These are phyloP conservation scores for Eupithecia centaureata DNA, from an alignment of 2,888 invertebrate species.

Conservation along the genomic window DNA sequence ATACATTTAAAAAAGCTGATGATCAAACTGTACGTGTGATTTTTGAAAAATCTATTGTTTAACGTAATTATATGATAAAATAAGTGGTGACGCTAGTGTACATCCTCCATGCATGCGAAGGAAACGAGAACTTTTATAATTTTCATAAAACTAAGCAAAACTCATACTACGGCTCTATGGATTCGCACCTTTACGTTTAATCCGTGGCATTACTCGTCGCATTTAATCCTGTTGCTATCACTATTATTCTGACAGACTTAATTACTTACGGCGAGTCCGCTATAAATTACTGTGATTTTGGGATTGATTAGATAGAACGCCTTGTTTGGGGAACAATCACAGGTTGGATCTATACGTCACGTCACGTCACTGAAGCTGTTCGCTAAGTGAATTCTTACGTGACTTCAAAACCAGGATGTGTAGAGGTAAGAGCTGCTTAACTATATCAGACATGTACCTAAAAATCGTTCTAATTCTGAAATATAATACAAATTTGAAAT, in stretches of 20 bases:
- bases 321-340: constrained; percentile 17
- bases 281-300: constrained; percentile 26
- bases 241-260: constrained; percentile 18
- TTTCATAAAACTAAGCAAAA: no score
- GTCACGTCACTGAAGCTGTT: constrained; percentile 1
- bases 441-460: not conserved
- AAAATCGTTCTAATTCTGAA: no score
- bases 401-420: not conserved
- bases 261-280: constrained; percentile 24
- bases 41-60: no score
- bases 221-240: constrained; percentile 15
- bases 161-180: not conserved
- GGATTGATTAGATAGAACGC: constrained; percentile 20
- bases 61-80: no score
- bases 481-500: no score
- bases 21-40: no score
- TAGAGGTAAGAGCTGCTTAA: not conserved
- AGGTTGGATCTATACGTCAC: constrained; percentile 10
- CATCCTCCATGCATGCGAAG: no score
- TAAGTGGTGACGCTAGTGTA: no score
- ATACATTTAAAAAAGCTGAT: no score
- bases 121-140: no score
- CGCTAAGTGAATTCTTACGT: constrained; percentile 2
- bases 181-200: constrained; percentile 1
- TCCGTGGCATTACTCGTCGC: constrained; percentile 5